phyloP scores from a whole-genome alignment of 1,140 invertebrate species.

The Drosophila grimshawi region DNA sequence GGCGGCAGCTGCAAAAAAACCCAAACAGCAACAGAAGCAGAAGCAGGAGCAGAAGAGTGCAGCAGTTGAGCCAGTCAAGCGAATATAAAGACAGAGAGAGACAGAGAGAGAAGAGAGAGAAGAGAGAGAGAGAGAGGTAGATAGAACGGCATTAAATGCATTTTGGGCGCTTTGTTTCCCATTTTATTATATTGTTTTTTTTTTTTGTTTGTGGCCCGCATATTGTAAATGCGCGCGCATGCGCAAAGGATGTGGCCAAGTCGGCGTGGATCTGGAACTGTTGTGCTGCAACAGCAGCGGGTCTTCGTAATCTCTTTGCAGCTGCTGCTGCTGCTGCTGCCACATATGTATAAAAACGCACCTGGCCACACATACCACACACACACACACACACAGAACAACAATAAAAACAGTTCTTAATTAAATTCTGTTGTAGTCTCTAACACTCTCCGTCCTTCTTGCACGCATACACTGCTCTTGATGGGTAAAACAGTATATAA shows the following conservation, averaged over 20 bases:
- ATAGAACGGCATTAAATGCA: constrained; percentile 63
- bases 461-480: background rate
- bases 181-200: background rate
- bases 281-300: background rate
- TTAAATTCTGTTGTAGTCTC: constrained; percentile 54
- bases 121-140: constrained; percentile 12
- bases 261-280: background rate
- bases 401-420: constrained; percentile 43
- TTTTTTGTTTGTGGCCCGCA: constrained; percentile 25
- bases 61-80: constrained; percentile 26
- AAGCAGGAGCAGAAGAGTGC: constrained; percentile 12
- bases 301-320: constrained; percentile 61
- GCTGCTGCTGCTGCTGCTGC: constrained; percentile 61
- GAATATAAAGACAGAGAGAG: constrained; percentile 12
- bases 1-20: constrained; percentile 71
- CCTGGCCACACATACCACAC: constrained; percentile 48
- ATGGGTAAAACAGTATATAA: background rate
- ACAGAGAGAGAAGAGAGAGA: constrained; percentile 2
- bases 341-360: constrained; percentile 47
- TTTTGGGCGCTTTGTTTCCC: constrained; percentile 45
- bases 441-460: background rate
- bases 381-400: background rate
- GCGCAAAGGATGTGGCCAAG: constrained; percentile 68
- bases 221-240: constrained; percentile 73
- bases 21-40: constrained; percentile 19